A percentile compares a stretch with the other conserved stretches of the same genome.
Conservation (phyloP, 2,113 vertebrate species). For the Microcebus lehilahytsara region DNA sequence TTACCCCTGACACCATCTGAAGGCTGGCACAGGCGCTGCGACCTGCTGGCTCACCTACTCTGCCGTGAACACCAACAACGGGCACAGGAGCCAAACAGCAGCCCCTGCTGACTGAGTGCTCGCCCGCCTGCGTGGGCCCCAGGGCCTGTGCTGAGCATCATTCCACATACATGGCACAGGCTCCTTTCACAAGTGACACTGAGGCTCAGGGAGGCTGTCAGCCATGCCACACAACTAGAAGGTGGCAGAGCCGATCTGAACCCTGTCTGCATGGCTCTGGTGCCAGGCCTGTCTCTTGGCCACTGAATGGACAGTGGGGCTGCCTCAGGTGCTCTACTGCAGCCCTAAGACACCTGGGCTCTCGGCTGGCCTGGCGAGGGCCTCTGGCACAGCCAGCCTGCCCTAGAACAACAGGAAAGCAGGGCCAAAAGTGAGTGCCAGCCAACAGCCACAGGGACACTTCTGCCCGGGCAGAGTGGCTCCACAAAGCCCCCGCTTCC, state of each 20-base stretch:
- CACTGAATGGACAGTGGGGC: neutral
- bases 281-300: neutral
- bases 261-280: rapidly evolving
- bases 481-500: neutral
- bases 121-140: neutral
- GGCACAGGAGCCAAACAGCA: neutral
- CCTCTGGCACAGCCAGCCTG: neutral
- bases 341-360: neutral
- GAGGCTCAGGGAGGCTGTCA: neutral
- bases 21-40: rapidly evolving
- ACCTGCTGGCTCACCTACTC: neutral
- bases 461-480: neutral
- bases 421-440: neutral
- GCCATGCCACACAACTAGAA: neutral
- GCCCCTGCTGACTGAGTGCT: neutral
- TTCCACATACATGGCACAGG: rapidly evolving
- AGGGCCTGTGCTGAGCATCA: neutral
- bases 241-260: neutral
- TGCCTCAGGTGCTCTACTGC: neutral
- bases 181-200: neutral
- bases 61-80: neutral
- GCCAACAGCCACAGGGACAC: rapidly evolving
- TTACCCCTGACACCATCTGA: neutral
- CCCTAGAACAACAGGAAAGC: neutral
- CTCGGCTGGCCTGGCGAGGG: neutral